phyloP scores from a whole-genome alignment of 2,113 vertebrate species.

The Hylia prasina region DNA sequence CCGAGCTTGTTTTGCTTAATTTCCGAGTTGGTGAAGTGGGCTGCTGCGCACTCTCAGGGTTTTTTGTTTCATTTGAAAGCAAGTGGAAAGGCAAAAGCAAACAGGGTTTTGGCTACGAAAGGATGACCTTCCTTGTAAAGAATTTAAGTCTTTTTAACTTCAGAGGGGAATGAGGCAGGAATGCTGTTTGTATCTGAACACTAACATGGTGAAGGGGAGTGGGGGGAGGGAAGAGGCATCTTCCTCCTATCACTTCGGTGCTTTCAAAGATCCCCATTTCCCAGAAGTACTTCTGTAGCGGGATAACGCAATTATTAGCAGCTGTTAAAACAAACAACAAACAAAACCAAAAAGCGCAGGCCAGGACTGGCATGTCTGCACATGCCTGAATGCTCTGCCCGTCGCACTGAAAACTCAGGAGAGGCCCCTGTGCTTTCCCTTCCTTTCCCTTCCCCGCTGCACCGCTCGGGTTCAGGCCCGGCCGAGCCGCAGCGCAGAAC shows the following conservation, averaged over 20 bases:
- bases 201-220: constrained; percentile 35
- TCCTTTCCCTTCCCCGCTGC: not conserved
- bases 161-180: constrained; percentile 62
- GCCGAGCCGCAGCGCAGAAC: not conserved
- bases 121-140: constrained; percentile 78
- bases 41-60: constrained; percentile 40
- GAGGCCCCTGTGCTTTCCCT: constrained; percentile 15
- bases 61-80: constrained; percentile 64
- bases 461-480: not conserved
- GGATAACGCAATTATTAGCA: constrained; percentile 63
- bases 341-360: not conserved
- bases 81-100: constrained; percentile 76
- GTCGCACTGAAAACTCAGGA: constrained; percentile 27
- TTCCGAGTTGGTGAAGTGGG: constrained; percentile 57
- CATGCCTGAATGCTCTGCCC: constrained; percentile 61
- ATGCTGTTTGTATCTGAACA: constrained; percentile 68
- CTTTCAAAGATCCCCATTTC: constrained; percentile 34
- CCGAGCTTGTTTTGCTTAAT: constrained; percentile 56
- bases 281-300: constrained; percentile 18
- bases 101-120: constrained; percentile 72
- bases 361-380: constrained; percentile 57
- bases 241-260: not conserved
- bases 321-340: constrained; percentile 60
- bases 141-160: constrained; percentile 77
- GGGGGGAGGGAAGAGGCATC: constrained; percentile 16